These are phyloP conservation scores for Scolopax mira DNA, from an alignment of 2,113 vertebrate genomes.

Conservation along the genomic window DNA sequence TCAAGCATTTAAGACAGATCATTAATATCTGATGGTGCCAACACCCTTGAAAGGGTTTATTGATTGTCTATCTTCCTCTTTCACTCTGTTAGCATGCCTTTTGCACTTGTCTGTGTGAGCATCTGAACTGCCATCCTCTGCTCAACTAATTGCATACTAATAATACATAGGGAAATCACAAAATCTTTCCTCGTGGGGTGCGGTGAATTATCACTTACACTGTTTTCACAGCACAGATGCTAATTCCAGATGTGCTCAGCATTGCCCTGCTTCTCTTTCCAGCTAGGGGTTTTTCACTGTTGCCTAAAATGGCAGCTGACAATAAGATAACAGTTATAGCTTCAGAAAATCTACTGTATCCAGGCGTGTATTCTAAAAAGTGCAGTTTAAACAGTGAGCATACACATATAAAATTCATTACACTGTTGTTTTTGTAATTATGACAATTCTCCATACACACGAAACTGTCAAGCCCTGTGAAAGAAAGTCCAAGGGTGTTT, in stretches of 20 bases:
- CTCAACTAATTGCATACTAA: background rate
- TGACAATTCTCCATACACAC: background rate
- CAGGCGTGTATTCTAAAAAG: background rate
- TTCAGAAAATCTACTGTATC: background rate
- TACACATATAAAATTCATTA: background rate
- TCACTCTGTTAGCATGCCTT: background rate
- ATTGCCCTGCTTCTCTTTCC: background rate
- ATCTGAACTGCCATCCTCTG: background rate
- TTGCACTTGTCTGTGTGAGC: rapidly evolving
- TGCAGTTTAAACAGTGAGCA: background rate
- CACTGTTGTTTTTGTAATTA: background rate
- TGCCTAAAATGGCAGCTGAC: background rate
- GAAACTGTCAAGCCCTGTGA: background rate
- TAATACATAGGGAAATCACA: background rate
- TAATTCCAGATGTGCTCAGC: background rate
- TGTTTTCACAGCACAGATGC: background rate
- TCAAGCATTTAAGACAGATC: background rate
- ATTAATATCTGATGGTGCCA: background rate
- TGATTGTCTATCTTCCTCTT: background rate
- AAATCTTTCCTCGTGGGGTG: background rate
- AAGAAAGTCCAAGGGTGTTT: background rate
- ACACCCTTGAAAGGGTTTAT: background rate
- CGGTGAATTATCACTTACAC: background rate
- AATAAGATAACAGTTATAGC: background rate
- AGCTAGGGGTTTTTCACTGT: background rate